Evolutionary conservation across 2,888 invertebrate genomes (phyloP).

Genomic region (Epistrophe eligans): DNA sequence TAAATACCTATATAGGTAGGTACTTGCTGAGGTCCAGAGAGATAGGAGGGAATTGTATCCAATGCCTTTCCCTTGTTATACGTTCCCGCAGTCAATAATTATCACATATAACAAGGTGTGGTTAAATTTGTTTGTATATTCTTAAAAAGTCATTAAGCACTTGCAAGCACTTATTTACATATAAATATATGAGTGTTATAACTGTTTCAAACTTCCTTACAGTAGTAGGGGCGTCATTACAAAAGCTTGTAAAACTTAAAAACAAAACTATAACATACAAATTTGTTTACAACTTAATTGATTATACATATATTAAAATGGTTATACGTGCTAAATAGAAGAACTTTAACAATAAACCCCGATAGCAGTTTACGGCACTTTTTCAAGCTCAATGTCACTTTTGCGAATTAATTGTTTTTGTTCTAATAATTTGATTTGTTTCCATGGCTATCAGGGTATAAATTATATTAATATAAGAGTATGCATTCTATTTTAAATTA

Average conservation of each 20-base stretch:
- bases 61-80: background rate
- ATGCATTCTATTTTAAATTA: background rate
- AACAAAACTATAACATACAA: too few relatives aligned
- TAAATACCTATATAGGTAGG: too few relatives aligned
- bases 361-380: background rate
- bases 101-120: background rate
- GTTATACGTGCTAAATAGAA: background rate
- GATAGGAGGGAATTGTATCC: background rate
- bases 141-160: background rate
- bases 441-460: background rate
- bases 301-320: slow-evolving; percentile 7
- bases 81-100: background rate
- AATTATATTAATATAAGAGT: background rate
- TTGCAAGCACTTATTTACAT: background rate
- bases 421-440: background rate
- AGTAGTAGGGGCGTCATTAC: background rate
- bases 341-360: slow-evolving; percentile 10
- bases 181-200: background rate
- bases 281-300: background rate
- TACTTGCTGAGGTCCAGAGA: background rate
- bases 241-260: background rate
- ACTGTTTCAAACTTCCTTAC: background rate
- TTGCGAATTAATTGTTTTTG: slow-evolving; percentile 1
- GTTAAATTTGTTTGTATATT: background rate
- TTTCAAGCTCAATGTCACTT: slow-evolving; percentile 4